Evolutionary conservation across 2,888 invertebrate genomes (phyloP), one percentile per base, ranked within the genome.

Genomic region (Hartigia nigra): DNA sequence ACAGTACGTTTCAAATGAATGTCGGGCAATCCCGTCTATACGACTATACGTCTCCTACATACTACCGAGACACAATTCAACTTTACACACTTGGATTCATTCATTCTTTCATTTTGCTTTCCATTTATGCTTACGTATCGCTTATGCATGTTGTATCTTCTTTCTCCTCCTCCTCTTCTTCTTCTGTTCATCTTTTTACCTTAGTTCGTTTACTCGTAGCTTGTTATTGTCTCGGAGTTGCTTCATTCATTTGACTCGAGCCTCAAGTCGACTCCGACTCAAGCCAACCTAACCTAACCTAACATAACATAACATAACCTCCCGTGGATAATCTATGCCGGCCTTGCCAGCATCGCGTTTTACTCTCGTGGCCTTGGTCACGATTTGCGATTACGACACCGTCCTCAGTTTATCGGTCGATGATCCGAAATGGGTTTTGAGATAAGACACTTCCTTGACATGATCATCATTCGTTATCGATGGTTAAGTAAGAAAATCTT

Each of bases 321-420:
- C 79, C 82, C 75, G 78, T 74, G 85, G 85, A 84, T 85, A 84
- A 85, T 87, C 84, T 81, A 84, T 83, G 84, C 75, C 86, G 86
- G 85, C 87, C 87, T 88, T 88, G 89, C 84, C 87, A 83, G 78
- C 79, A 80, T 78, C 78, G 77, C 74, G 23, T 55, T 9, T 74
- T 77, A 78, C 78, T 78, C 72, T 76, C 70, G n/a, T 75, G 55
- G 39, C 36, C 85, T 86, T 86, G 86, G 87, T 87, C 87, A 86
- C 86, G 86, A 87, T 85, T 87, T 80, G 76, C 84, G 85, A 87
- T 86, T 86, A 34, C 72, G 31, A 34, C 34, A 34, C 12, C 72
- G 72, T 23, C 1, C 14, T 12, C 74, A 77, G 79, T 85, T 86
- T 84, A 86, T 84, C 85, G 84, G 84, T 82, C 84, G 81, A 83